Conservation (phyloP, 2,113 vertebrate genomes). For the Lycaon pictus region DNA sequence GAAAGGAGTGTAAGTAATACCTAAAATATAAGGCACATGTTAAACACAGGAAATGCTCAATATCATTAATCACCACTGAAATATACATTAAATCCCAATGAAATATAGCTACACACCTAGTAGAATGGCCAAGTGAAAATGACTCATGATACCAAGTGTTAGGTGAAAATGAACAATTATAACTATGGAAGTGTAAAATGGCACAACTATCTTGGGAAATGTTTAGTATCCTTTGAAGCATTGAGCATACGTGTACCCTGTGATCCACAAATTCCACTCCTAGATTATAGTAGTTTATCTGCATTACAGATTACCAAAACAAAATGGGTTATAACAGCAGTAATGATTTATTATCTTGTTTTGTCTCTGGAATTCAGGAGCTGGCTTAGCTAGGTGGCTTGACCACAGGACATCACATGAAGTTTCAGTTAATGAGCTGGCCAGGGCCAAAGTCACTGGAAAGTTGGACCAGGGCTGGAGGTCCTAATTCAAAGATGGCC, state of each 20-base stretch:
- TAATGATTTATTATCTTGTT: background rate
- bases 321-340: background rate
- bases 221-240: background rate
- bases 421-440: background rate
- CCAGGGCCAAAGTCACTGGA: background rate
- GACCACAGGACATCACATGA: background rate
- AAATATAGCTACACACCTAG: background rate
- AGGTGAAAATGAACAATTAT: background rate
- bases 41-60: background rate
- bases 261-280: background rate
- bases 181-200: background rate
- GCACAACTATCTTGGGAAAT: background rate
- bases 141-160: background rate
- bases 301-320: background rate
- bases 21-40: background rate
- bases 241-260: background rate
- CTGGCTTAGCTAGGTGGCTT: background rate
- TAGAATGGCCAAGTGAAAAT: background rate
- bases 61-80: background rate
- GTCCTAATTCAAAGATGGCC: background rate
- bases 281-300: background rate
- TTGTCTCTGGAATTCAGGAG: background rate
- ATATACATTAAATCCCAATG: background rate
- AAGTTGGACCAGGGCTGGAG: background rate
- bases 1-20: background rate